Evolutionary conservation across 2,888 invertebrate genomes (phyloP).

Genomic region (Caenorhabditis afra): DNA sequence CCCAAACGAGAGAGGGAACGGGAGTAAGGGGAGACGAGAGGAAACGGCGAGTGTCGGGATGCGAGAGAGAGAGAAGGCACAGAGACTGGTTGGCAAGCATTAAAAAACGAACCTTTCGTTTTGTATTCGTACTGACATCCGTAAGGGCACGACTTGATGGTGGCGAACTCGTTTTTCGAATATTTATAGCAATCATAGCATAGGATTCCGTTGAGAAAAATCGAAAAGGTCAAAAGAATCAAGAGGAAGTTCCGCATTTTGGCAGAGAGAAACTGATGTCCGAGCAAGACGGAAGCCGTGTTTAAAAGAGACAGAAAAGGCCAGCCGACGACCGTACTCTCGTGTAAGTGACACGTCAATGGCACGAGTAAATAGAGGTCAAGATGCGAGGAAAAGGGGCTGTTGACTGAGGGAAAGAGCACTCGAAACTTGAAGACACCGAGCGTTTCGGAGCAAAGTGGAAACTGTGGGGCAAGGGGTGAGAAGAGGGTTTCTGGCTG

Average conservation of each 20-base stretch:
- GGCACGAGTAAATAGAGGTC: conserved; percentile 43
- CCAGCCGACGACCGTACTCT: conserved; percentile 44
- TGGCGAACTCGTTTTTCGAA: conserved; percentile 34
- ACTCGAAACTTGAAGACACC: neutral
- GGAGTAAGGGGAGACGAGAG: neutral
- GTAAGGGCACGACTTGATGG: conserved; percentile 30
- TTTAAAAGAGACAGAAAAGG: conserved; percentile 35
- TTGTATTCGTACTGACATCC: conserved; percentile 41
- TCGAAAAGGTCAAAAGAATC: neutral
- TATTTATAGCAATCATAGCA: conserved; percentile 39
- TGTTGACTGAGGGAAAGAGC: conserved; percentile 17
- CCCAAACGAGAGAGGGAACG: neutral
- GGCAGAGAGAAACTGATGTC: neutral
- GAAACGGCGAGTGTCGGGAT: neutral
- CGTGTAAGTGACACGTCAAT: conserved; percentile 50
- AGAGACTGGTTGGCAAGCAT: neutral
- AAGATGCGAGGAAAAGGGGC: conserved; percentile 6
- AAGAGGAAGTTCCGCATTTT: conserved; percentile 3
- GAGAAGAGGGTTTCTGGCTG: conserved; percentile 12
- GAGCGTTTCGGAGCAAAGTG: conserved; percentile 25
- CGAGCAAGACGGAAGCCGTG: neutral
- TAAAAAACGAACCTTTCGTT: conserved; percentile 24
- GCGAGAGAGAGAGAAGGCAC: neutral
- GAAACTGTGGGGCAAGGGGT: conserved; percentile 8
- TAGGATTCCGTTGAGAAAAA: conserved; percentile 13